Conservation (phyloP, 1,140 invertebrate species). For the Scaptomyza pallida region DNA sequence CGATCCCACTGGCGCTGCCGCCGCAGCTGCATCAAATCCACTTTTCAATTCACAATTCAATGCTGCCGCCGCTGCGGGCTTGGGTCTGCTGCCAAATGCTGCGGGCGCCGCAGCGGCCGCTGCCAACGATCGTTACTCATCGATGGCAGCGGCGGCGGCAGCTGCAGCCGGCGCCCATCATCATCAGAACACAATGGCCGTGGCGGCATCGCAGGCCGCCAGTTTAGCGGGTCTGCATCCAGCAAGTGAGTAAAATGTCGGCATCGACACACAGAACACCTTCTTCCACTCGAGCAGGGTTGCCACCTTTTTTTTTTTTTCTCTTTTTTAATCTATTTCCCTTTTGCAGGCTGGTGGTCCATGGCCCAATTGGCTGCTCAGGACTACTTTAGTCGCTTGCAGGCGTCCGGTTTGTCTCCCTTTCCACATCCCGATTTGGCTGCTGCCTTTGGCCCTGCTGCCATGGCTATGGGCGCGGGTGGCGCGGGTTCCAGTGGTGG, state of each 20-base stretch:
- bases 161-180: slow-evolving; percentile 86
- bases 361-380: slow-evolving; percentile 94
- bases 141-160: slow-evolving; percentile 81
- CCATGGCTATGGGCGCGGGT: slow-evolving; percentile 84
- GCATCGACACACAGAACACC: slow-evolving; percentile 33
- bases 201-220: slow-evolving; percentile 92
- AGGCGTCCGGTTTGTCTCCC: slow-evolving; percentile 89
- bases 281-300: not conserved
- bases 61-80: slow-evolving; percentile 84
- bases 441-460: slow-evolving; percentile 83
- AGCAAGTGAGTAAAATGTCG: slow-evolving; percentile 86
- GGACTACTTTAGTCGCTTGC: slow-evolving; percentile 91
- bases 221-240: slow-evolving; percentile 89
- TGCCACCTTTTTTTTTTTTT: not conserved
- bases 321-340: not conserved
- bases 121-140: slow-evolving; percentile 77
- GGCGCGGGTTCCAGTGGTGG: slow-evolving; percentile 52
- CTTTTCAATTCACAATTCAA: slow-evolving; percentile 83
- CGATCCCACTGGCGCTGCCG: slow-evolving; percentile 85
- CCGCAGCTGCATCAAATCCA: slow-evolving; percentile 82
- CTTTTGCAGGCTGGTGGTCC: slow-evolving; percentile 91
- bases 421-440: slow-evolving; percentile 85
- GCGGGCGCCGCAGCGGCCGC: slow-evolving; percentile 46
- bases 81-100: slow-evolving; percentile 83
- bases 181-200: slow-evolving; percentile 90